Evolutionary conservation across 2,797 vertebrate species (phyloP).

Genomic region (Rhincodon typus): DNA sequence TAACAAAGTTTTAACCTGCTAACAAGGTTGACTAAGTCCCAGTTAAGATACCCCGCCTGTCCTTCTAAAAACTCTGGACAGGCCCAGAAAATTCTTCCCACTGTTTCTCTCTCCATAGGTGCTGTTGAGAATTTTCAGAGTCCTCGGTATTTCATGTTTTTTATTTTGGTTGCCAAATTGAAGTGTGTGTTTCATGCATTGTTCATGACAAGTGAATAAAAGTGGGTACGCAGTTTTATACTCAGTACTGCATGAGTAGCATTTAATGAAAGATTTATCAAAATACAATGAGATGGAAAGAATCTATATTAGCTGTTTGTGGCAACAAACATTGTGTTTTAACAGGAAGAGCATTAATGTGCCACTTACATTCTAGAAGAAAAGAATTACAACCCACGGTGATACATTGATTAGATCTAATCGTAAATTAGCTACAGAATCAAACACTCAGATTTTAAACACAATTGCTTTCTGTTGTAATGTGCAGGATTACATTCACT

Average conservation of each 20-base stretch:
- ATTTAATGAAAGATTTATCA: slow-evolving; percentile 13
- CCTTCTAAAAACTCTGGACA: too few species aligned
- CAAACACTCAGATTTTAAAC: slow-evolving; percentile 65
- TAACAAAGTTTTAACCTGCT: too few species aligned
- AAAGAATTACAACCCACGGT: slow-evolving; percentile 56
- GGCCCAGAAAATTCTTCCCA: not conserved
- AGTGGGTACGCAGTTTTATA: not conserved
- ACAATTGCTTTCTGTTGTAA: slow-evolving; percentile 70
- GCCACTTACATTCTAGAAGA: slow-evolving; percentile 41
- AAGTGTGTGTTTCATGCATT: not conserved
- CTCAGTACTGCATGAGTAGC: not conserved
- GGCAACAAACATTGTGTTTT: too few species aligned
- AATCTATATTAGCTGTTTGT: not conserved
- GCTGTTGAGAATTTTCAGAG: not conserved
- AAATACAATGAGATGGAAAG: slow-evolving; percentile 2
- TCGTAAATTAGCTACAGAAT: slow-evolving; percentile 68
- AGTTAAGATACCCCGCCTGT: too few species aligned
- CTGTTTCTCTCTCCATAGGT: not conserved
- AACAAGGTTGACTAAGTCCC: too few species aligned
- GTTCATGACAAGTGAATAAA: not conserved
- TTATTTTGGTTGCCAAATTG: not conserved
- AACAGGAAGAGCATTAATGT: slow-evolving; percentile 2
- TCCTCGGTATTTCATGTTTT: not conserved
- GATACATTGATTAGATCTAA: slow-evolving; percentile 61
- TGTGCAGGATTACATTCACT: slow-evolving; percentile 61